Conservation (phyloP, 2,113 vertebrate genomes). For the Mesembrinibis cayennensis region DNA sequence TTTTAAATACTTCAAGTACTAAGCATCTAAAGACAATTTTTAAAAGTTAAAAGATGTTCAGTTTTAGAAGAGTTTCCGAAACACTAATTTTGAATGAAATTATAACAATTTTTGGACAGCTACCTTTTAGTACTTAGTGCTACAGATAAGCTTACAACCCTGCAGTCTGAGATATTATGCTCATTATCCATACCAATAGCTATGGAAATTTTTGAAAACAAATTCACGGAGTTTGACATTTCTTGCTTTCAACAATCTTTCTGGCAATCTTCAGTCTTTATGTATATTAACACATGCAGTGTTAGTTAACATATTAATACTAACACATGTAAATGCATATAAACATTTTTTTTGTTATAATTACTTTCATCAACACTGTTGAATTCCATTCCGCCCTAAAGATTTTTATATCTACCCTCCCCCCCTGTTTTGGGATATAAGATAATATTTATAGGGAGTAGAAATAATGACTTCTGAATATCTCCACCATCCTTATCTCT, state of each 20-base stretch:
- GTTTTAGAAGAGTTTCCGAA: background rate
- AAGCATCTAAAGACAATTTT: background rate
- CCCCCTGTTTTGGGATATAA: background rate
- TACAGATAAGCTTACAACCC: background rate
- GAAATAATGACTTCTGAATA: background rate
- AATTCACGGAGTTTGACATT: conserved; percentile 27
- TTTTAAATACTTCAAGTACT: background rate
- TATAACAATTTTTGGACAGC: background rate
- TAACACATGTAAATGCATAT: conserved; percentile 34
- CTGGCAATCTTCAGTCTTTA: conserved; percentile 31
- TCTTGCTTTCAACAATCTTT: conserved; percentile 23
- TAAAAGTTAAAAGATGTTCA: background rate
- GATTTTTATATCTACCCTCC: background rate
- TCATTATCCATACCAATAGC: conserved; percentile 11
- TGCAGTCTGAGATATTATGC: background rate
- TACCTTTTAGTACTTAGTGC: background rate
- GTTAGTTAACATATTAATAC: conserved; percentile 53
- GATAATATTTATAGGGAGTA: background rate
- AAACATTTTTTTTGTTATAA: background rate
- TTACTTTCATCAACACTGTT: background rate
- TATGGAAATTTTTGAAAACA: background rate
- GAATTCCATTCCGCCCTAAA: background rate
- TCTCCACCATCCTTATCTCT: background rate
- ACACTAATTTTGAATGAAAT: background rate
- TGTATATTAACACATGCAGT: conserved; percentile 50